These are phyloP conservation scores for Patella depressa DNA, from an alignment of 2,888 invertebrate species.

Conservation along the genomic window DNA sequence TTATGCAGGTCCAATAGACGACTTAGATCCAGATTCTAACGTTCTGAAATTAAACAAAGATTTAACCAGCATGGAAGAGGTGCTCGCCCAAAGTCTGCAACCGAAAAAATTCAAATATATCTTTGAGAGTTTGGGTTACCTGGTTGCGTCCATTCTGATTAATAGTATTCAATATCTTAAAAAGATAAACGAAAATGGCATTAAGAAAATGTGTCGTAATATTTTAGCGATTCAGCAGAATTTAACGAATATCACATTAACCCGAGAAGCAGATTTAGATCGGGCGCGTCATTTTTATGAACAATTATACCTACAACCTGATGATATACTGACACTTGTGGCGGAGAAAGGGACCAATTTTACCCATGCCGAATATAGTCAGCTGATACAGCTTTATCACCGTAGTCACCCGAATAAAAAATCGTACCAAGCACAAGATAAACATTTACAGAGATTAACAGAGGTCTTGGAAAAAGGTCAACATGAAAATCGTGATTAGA, in stretches of 20 bases:
- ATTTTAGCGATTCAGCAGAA: conserved; percentile 88
- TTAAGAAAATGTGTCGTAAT: conserved; percentile 88
- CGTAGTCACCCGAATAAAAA: conserved; percentile 73
- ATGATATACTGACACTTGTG: conserved; percentile 87
- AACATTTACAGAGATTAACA: conserved; percentile 81
- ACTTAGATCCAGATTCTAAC: conserved; percentile 83
- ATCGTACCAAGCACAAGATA: conserved; percentile 35
- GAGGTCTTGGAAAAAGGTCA: conserved; percentile 78
- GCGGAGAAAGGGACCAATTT: conserved; percentile 90
- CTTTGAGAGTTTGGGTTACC: conserved; percentile 89
- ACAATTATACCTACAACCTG: conserved; percentile 84
- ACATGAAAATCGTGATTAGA: conserved; percentile 35
- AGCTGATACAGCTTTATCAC: conserved; percentile 85
- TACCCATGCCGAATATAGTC: conserved; percentile 88
- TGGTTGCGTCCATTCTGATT: conserved; percentile 85
- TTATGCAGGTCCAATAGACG: conserved; percentile 77
- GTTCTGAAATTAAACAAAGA: conserved; percentile 85
- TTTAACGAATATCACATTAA: conserved; percentile 85
- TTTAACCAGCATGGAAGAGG: conserved; percentile 83
- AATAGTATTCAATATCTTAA: conserved; percentile 85
- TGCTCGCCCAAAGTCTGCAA: conserved; percentile 82
- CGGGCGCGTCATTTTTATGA: conserved; percentile 91
- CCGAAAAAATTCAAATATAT: conserved; percentile 88
- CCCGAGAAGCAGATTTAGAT: conserved; percentile 86
- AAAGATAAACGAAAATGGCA: conserved; percentile 84